Evolutionary conservation across 1,140 invertebrate genomes (phyloP).

Genomic region (Neodiprion fabricii): DNA sequence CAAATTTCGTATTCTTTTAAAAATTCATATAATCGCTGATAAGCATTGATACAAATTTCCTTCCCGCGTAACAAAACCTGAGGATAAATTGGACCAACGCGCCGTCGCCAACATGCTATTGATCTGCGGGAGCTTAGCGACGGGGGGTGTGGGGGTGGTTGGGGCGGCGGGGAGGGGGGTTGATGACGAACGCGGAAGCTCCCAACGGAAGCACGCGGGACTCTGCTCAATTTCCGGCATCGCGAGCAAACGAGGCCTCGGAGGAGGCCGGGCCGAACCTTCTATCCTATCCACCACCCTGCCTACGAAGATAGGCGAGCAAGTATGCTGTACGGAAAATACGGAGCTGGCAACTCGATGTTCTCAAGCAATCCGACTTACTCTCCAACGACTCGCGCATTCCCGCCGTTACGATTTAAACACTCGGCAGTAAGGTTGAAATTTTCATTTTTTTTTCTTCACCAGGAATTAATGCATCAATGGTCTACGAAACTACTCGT

Average conservation of each 20-base stretch:
- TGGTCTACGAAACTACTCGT: too few species aligned
- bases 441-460: too few species aligned
- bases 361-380: background rate
- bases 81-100: conserved; percentile 31
- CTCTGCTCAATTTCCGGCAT: conserved; percentile 42
- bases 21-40: too few species aligned
- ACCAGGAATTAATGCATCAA: too few species aligned
- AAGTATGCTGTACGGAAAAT: background rate
- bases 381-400: background rate
- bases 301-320: background rate
- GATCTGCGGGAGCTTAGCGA: conserved; percentile 31
- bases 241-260: conserved; percentile 37
- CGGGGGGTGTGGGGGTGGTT: conserved; percentile 10
- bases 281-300: background rate
- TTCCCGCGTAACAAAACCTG: conserved; percentile 1
- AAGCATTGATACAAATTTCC: background rate
- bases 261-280: conserved; percentile 9
- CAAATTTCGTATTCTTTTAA: too few species aligned
- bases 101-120: conserved; percentile 37
- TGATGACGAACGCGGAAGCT: conserved; percentile 42
- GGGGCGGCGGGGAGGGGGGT: conserved; percentile 24
- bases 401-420: too few species aligned
- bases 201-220: conserved; percentile 38
- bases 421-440: too few species aligned
- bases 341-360: background rate